Percentiles rank a stretch among this genome's conserved stretches.
Conservation (phyloP, 2,797 vertebrate genomes). For the Coluber constrictor region DNA sequence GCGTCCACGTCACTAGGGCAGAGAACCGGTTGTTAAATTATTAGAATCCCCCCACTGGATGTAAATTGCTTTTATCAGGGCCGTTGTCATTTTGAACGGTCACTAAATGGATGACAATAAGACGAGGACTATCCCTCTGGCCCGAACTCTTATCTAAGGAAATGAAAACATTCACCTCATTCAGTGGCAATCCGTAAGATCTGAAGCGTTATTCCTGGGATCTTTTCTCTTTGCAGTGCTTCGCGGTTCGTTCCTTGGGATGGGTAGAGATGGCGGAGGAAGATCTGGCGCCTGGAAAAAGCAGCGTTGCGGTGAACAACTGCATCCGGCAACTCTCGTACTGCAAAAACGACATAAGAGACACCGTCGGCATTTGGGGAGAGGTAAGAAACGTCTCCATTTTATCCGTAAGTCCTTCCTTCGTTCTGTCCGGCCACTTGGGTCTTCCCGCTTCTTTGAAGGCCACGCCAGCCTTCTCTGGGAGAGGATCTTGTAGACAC, state of each 20-base stretch:
- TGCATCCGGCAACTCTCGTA: slow-evolving; percentile 95
- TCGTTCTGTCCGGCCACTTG: background rate
- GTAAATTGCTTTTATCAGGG: too few species aligned
- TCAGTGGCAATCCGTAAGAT: background rate
- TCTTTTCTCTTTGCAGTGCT: slow-evolving; percentile 75
- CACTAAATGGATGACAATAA: too few species aligned
- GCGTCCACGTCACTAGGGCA: too few species aligned
- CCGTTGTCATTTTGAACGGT: too few species aligned
- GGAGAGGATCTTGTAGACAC: too few species aligned
- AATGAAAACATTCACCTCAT: background rate
- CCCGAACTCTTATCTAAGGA: background rate
- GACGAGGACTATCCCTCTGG: too few species aligned
- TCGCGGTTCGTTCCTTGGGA: slow-evolving; percentile 91
- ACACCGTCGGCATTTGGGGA: slow-evolving; percentile 90
- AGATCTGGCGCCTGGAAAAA: slow-evolving; percentile 87
- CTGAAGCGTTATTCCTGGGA: background rate
- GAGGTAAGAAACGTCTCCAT: slow-evolving; percentile 77
- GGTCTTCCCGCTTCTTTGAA: background rate
- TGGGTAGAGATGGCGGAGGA: slow-evolving; percentile 97
- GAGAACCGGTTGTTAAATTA: too few species aligned
- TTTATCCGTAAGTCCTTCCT: background rate
- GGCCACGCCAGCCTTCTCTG: background rate
- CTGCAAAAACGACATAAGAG: slow-evolving; percentile 90
- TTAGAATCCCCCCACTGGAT: too few species aligned
- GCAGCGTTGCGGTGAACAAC: slow-evolving; percentile 90